Evolutionary conservation across 2,113 vertebrate genomes (phyloP).

Genomic region (Scortum barcoo): DNA sequence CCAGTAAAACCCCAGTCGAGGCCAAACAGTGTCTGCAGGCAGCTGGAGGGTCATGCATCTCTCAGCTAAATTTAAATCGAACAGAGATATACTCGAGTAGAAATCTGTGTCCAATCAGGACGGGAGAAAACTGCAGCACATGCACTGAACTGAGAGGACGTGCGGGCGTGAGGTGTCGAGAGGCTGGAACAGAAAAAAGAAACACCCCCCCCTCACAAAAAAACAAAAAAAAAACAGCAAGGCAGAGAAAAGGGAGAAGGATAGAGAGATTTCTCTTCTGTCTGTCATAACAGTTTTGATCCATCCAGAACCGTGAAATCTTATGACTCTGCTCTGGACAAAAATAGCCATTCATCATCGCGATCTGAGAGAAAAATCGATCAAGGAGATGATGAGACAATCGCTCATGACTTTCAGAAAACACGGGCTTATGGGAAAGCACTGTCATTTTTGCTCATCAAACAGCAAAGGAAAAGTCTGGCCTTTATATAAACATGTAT

Average conservation of each 20-base stretch:
- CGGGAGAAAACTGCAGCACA: not conserved
- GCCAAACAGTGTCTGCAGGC: constrained; percentile 34
- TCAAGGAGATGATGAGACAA: constrained; percentile 17
- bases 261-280: constrained; percentile 6
- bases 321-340: not conserved
- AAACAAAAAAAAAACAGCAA: not conserved
- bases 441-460: not conserved
- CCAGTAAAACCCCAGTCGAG: constrained; percentile 14
- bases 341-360: constrained; percentile 52
- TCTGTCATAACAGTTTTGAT: constrained; percentile 47
- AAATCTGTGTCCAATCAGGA: constrained; percentile 53
- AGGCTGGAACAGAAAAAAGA: not conserved
- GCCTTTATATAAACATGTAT: not conserved
- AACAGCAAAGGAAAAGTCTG: not conserved
- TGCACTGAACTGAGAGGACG: constrained; percentile 13
- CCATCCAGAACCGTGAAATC: constrained; percentile 15
- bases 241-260: not conserved
- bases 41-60: constrained; percentile 38
- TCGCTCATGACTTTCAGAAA: constrained; percentile 19
- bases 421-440: not conserved
- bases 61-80: constrained; percentile 63
- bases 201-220: too few species aligned
- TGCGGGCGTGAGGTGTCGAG: constrained; percentile 7
- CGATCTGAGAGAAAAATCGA: constrained; percentile 43
- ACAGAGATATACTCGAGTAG: constrained; percentile 27